phyloP scores from a whole-genome alignment of 2,888 invertebrate genomes.

The Oscheius sp. region DNA sequence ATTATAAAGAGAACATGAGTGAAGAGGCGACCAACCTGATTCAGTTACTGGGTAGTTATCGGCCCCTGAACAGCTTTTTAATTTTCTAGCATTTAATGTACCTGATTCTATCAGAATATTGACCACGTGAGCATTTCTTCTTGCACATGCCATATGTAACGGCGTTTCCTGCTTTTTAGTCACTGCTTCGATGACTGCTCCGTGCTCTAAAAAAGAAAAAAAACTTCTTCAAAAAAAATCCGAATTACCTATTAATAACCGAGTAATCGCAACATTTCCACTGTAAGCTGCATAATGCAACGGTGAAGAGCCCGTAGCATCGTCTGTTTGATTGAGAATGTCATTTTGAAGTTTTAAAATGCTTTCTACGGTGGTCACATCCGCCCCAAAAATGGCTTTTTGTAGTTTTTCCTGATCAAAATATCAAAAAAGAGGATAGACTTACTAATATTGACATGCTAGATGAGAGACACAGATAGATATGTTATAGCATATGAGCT shows the following conservation, averaged over 20 bases:
- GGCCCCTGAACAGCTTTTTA: background rate
- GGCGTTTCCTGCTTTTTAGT: slow-evolving; percentile 79
- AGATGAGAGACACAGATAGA: too few relatives aligned
- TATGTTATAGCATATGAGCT: too few relatives aligned
- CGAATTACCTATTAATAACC: background rate
- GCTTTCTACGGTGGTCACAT: too few relatives aligned
- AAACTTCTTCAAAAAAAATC: background rate
- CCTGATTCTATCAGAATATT: too few relatives aligned
- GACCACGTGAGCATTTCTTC: background rate
- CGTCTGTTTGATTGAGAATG: background rate
- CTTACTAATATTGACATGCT: too few relatives aligned
- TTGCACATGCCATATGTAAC: slow-evolving; percentile 85
- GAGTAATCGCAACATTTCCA: background rate
- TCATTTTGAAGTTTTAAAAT: background rate
- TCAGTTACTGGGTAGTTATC: background rate
- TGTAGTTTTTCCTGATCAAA: background rate
- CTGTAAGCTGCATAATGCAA: slow-evolving; percentile 13
- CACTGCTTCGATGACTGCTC: background rate
- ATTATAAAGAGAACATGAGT: background rate
- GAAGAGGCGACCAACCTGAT: background rate
- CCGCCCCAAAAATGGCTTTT: slow-evolving; percentile 13
- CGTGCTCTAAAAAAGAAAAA: background rate
- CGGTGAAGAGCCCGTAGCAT: background rate
- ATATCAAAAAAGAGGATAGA: too few relatives aligned
- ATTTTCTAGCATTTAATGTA: too few relatives aligned